Conservation (phyloP, 2,888 invertebrate species). For the Fragum sueziense region DNA sequence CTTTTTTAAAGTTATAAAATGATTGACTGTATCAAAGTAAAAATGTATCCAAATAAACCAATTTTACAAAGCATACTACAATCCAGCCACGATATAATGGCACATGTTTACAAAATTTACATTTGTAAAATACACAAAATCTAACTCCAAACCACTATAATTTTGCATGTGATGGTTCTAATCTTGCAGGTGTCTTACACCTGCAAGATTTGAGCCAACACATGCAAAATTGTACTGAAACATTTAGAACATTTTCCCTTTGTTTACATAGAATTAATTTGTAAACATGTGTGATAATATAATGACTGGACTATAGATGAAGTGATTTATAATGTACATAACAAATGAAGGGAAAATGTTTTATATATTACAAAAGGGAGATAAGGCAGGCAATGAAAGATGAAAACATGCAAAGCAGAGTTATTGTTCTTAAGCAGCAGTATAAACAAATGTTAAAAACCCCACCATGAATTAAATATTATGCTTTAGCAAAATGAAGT, state of each 20-base stretch:
- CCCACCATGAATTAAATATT: too few species aligned
- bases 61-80: slow-evolving; percentile 52
- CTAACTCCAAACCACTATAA: too few species aligned
- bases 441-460: neutral
- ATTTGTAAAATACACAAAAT: too few species aligned
- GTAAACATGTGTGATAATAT: neutral
- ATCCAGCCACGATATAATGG: too few species aligned
- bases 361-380: slow-evolving; percentile 14
- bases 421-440: slow-evolving; percentile 1
- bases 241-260: too few species aligned
- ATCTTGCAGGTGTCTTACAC: too few species aligned
- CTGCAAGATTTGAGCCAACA: too few species aligned
- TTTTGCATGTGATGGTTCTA: too few species aligned
- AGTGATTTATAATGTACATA: slow-evolving; percentile 5
- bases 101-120: too few species aligned
- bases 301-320: neutral
- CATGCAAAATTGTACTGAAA: too few species aligned
- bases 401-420: slow-evolving; percentile 10
- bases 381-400: slow-evolving; percentile 3
- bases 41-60: slow-evolving; percentile 63
- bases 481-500: too few species aligned
- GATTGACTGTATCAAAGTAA: slow-evolving; percentile 62
- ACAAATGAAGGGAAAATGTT: neutral
- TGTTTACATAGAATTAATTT: neutral
- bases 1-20: slow-evolving; percentile 53